Evolutionary conservation across 1,140 invertebrate species (phyloP).

Genomic region (Drosophila persimilis): DNA sequence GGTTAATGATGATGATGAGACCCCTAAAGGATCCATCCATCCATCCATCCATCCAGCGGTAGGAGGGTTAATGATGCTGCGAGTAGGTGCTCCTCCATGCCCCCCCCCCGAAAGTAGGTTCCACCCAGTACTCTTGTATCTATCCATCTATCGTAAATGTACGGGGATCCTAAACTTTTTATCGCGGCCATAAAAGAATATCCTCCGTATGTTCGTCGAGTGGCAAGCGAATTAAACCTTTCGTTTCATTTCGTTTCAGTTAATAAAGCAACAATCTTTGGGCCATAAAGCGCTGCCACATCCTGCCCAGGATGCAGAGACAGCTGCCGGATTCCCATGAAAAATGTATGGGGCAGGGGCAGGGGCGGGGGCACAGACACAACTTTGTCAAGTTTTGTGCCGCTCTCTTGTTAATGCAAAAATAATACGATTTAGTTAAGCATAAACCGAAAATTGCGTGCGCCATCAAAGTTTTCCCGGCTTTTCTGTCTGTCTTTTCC

Average conservation of each 20-base stretch:
- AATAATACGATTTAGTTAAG: conserved; percentile 75
- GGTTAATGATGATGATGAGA: conserved; percentile 36
- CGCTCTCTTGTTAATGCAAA: conserved; percentile 58
- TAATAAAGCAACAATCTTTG: conserved; percentile 56
- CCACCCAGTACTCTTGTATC: conserved; percentile 17
- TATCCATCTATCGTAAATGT: conserved; percentile 19
- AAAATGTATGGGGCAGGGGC: conserved; percentile 53
- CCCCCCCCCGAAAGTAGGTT: no score
- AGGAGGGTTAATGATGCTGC: no score
- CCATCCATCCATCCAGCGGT: no score
- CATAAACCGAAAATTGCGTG: conserved; percentile 47
- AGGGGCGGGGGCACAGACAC: background rate
- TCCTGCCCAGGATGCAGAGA: conserved; percentile 47
- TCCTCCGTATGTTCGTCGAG: background rate
- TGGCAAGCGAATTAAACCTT: conserved; percentile 60
- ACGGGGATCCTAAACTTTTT: conserved; percentile 35
- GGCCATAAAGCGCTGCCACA: conserved; percentile 67
- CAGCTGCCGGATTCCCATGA: conserved; percentile 59
- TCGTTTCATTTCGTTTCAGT: conserved; percentile 51
- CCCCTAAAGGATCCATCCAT: background rate
- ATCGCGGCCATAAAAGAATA: conserved; percentile 34
- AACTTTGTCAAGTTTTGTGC: conserved; percentile 28
- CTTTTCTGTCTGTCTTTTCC: background rate
- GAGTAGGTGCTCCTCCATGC: background rate
- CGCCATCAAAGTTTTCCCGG: conserved; percentile 27